These are phyloP conservation scores for Drosophila eohydei DNA, from an alignment of 2,888 invertebrate genomes.

Conservation along the genomic window DNA sequence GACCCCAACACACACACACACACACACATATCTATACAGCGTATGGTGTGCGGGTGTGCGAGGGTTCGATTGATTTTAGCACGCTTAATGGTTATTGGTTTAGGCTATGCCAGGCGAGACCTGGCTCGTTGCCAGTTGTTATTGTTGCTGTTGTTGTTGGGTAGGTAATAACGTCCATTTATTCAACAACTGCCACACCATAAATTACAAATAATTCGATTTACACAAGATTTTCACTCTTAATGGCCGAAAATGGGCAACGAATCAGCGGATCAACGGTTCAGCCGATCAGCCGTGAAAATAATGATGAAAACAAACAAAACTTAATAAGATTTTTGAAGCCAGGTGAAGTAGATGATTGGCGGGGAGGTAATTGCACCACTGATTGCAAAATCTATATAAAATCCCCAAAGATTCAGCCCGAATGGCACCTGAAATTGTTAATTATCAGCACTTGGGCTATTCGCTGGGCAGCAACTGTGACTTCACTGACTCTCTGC, in stretches of 20 bases:
- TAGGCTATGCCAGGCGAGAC: slow-evolving; percentile 57
- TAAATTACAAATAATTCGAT: slow-evolving; percentile 85
- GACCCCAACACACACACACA: slow-evolving; percentile 11
- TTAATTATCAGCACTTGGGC: slow-evolving; percentile 57
- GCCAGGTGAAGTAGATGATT: slow-evolving; percentile 2
- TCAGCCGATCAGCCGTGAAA: slow-evolving; percentile 72
- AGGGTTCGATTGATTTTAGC: slow-evolving; percentile 75
- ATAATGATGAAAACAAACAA: slow-evolving; percentile 83
- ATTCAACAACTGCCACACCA: slow-evolving; percentile 80
- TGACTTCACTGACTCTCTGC: slow-evolving; percentile 22
- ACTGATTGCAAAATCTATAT: slow-evolving; percentile 48
- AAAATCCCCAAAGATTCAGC: slow-evolving; percentile 21
- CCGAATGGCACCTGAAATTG: slow-evolving; percentile 56
- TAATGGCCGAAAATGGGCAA: slow-evolving; percentile 79
- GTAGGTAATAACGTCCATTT: slow-evolving; percentile 77
- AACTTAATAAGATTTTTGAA: slow-evolving; percentile 81
- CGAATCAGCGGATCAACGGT: slow-evolving; percentile 59
- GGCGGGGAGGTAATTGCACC: slow-evolving; percentile 56
- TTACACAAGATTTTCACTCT: slow-evolving; percentile 83
- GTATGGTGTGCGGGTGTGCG: slow-evolving; percentile 20
- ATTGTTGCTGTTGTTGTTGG: slow-evolving; percentile 35
- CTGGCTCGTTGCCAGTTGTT: slow-evolving; percentile 52
- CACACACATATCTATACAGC: neutral
- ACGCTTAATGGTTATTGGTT: slow-evolving; percentile 81
- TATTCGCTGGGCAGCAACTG: slow-evolving; percentile 1